A percentile compares a stretch with the other conserved stretches of the same genome.
phyloP scores from a whole-genome alignment of 1,140 invertebrate genomes.

The Aphidius gifuensis region DNA sequence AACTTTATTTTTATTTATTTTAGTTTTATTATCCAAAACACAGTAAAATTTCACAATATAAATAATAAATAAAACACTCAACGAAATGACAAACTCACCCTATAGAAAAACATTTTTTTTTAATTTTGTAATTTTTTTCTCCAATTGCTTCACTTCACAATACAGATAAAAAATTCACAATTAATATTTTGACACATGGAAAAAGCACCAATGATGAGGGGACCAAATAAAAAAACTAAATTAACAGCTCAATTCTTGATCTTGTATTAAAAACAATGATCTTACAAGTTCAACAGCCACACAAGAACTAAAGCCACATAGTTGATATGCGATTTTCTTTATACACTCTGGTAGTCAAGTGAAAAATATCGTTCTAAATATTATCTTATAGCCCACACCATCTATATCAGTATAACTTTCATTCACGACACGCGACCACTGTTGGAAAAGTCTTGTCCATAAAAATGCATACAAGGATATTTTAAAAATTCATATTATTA shows the following conservation, averaged over 20 bases:
- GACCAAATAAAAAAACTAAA: too few relatives aligned
- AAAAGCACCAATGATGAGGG: too few relatives aligned
- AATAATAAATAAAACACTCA: too few relatives aligned
- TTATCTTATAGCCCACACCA: conserved; percentile 46
- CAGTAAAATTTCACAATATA: too few relatives aligned
- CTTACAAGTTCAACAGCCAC: conserved; percentile 38
- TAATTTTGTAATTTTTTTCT: not conserved
- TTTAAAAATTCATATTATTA: conserved; percentile 21
- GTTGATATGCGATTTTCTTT: conserved; percentile 56
- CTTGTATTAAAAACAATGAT: conserved; percentile 1
- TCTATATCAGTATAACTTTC: conserved; percentile 46
- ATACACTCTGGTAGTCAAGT: conserved; percentile 56
- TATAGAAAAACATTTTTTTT: too few relatives aligned
- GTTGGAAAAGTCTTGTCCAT: conserved; percentile 49
- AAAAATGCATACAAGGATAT: conserved; percentile 16
- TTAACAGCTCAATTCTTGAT: too few relatives aligned
- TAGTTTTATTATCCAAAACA: not conserved
- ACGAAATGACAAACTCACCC: too few relatives aligned
- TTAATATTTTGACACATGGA: too few relatives aligned
- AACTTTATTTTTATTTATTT: not conserved
- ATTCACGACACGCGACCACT: conserved; percentile 53
- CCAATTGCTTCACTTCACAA: too few relatives aligned
- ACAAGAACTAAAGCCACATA: conserved; percentile 53
- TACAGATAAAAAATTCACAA: too few relatives aligned
- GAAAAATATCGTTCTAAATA: conserved; percentile 60